Evolutionary conservation across 2,888 invertebrate genomes (phyloP).

Genomic region (Diogma glabrata): DNA sequence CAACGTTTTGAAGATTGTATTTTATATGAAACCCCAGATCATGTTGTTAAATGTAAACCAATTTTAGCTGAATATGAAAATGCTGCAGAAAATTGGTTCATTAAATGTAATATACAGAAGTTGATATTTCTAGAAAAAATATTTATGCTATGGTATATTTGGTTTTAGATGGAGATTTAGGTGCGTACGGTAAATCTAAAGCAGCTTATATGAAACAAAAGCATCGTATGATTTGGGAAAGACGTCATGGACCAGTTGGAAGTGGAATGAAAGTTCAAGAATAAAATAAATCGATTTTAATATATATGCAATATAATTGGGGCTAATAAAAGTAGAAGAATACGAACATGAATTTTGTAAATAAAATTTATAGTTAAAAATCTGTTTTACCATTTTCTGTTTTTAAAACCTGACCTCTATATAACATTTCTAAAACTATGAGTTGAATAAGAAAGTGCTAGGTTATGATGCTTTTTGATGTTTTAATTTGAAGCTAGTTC

Average conservation of each 20-base stretch:
- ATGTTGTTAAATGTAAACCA: constrained; percentile 52
- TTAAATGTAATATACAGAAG: constrained; percentile 74
- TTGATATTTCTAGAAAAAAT: no score
- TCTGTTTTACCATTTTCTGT: no score
- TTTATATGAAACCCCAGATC: constrained; percentile 61
- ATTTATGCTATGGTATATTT: no score
- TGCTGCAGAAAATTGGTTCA: constrained; percentile 78
- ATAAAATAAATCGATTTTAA: constrained; percentile 8
- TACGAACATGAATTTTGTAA: no score
- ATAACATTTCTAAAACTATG: no score
- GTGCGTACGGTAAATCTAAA: constrained; percentile 57
- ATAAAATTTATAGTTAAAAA: no score
- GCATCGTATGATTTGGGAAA: constrained; percentile 95
- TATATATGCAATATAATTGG: no score
- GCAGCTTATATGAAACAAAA: constrained; percentile 94
- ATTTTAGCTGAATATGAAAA: constrained; percentile 60
- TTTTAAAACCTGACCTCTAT: no score
- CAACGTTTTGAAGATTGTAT: constrained; percentile 78
- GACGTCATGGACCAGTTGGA: constrained; percentile 73
- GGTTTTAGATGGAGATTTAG: constrained; percentile 81
- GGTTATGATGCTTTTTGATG: no score
- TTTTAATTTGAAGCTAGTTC: no score
- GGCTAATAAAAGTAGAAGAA: no score
- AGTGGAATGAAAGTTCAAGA: constrained; percentile 42
- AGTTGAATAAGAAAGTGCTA: no score